These are phyloP conservation scores for Rhinogobius similis DNA, from an alignment of 2,113 vertebrate species.

Conservation along the genomic window DNA sequence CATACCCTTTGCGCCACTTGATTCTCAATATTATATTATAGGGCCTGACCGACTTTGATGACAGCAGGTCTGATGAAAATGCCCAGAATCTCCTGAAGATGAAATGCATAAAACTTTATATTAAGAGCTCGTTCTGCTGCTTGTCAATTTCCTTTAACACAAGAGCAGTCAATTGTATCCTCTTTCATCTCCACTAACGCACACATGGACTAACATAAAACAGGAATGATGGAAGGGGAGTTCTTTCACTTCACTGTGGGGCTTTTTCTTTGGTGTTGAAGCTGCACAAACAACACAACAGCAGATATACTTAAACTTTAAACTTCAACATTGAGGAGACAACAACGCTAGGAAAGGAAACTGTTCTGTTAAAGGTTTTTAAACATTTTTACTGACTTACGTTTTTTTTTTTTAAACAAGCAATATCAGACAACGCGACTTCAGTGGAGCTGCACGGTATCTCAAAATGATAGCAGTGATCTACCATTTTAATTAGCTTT, in stretches of 20 bases:
- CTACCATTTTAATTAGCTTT: slow-evolving; percentile 15
- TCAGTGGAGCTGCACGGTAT: background rate
- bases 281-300: slow-evolving; percentile 10
- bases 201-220: slow-evolving; percentile 31
- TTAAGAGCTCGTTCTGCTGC: slow-evolving; percentile 53
- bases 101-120: slow-evolving; percentile 51
- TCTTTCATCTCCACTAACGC: slow-evolving; percentile 58
- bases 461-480: background rate
- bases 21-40: background rate
- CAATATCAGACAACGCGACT: slow-evolving; percentile 11
- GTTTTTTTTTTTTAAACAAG: slow-evolving; percentile 9
- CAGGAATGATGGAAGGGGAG: slow-evolving; percentile 1
- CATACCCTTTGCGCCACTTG: slow-evolving; percentile 7
- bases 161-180: slow-evolving; percentile 53
- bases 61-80: slow-evolving; percentile 41
- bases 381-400: slow-evolving; percentile 18
- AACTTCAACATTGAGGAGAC: slow-evolving; percentile 24
- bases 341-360: slow-evolving; percentile 15
- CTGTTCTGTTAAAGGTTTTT: slow-evolving; percentile 18
- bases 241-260: slow-evolving; percentile 10
- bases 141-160: slow-evolving; percentile 63
- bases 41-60: slow-evolving; percentile 29
- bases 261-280: slow-evolving; percentile 21
- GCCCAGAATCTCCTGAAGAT: slow-evolving; percentile 38
- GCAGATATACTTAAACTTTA: background rate